Evolutionary conservation across 2,888 invertebrate genomes (phyloP), one percentile per base, ranked within the genome.

Genomic region (Amphipyra berbera): DNA sequence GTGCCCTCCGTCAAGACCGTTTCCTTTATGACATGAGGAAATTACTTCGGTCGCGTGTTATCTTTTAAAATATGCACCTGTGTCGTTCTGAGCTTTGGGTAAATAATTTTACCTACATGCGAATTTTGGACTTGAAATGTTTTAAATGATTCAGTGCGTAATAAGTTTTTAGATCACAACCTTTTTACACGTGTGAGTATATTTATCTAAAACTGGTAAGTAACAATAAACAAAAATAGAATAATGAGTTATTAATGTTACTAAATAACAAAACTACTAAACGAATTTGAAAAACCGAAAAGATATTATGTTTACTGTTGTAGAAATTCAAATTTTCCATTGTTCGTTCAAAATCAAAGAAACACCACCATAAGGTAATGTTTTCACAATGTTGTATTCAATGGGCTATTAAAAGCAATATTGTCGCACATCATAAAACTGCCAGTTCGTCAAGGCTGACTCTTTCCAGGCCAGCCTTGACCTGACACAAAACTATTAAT

Each of bases 21-120:
- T 88, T 89, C 89, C 87, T 88, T 86, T 88, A 88, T 81, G 82
- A 75, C 76, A 70, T 63, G 72, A 80, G 85, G 85, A 84, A 85
- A 87, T 85, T 78, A 79, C 75, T 64, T 68, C 67, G 79, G 76
- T 69, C 79, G 63, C 73, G 68, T 79, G 84, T 87, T 90, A 89
- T 90, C 89, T 87, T 75, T 76, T 66, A 66, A 76, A 78, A 68
- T 76, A 69, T 70, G 69, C 85, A 86, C 85, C 83, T 88, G 82
- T 76, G 62, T 68, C 61, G 64, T 78, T 83, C 63, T 48, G 70
- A 50, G 50, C 33, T 67, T 76, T 74, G 60, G 47, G 58, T 60
- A 55, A 54, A 71, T 74, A 61, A 73, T 69, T 71, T 68, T 57
- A 57, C 30, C 48, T 45, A 30, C 48, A 60, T 45, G 56, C 15